Base-by-base conservation (phyloP, 2,797 vertebrate species). In the Bovichtus variegatus region DNA sequence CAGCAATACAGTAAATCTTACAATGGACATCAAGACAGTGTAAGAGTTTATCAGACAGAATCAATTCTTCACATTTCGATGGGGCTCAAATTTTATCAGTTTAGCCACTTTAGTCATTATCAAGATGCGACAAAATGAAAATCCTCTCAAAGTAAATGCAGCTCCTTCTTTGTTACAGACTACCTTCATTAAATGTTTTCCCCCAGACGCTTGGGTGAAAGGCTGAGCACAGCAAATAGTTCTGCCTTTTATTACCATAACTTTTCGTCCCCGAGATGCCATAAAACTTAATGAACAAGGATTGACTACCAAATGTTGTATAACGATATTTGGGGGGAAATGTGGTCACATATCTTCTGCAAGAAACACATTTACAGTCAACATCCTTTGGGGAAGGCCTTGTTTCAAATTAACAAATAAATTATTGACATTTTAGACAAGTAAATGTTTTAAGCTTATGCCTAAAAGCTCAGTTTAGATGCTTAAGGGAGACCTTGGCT, bases 231-330 rank as follows among this genome's bases (percentile, higher is more conserved):
- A 64, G 51, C 59, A 66, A 21, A 65, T 31, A 62, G 34, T 18
- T 72, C 43, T 57, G 23, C 8, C 34, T 38, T 62, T 74, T 63
- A 51, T 57, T 43, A 18, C 18, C 23, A 58, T 49, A 12, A 31
- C 9, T 19, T 59, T 46, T 54, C 40, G 16, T 62, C 36, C 31
- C 60, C 31, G 19, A n/a, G 25, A 53, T 60, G 9, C 21, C 21
- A 6, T 34, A 27, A 57, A 58, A 62, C 9, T 2, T 60, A 71
- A 74, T 55, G 10, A 74, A n/a, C 40, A 36, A 57, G 57, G 16
- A 57, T 50, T 34, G 31, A 8, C 6, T 34, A 27, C 19, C 36
- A 46, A 61, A 76, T 63, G 40, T 44, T 76, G 58, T 46, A 68
- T 40, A 23, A 62, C 18, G 46, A 70, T 43, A 65, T 73, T 65